Conservation (phyloP, 2,797 vertebrate species). For the Podarcis siculus region DNA sequence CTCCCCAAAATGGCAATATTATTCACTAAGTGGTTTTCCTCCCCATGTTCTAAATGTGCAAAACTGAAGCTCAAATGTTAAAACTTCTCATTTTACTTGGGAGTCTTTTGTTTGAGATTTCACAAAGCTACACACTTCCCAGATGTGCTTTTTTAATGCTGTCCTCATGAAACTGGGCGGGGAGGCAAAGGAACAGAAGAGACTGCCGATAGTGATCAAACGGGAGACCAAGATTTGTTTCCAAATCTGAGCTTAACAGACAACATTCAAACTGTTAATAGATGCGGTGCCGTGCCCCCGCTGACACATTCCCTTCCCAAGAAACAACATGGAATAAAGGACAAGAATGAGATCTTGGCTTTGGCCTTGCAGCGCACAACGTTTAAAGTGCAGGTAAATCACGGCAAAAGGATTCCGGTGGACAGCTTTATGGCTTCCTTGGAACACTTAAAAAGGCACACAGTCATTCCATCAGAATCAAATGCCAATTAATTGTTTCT, state of each 20-base stretch:
- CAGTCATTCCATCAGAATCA: conserved; percentile 1
- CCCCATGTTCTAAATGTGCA: neutral
- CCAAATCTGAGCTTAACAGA: neutral
- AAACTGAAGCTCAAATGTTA: neutral
- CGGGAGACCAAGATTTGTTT: neutral
- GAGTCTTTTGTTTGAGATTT: neutral
- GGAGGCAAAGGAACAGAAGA: no score
- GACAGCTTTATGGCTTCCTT: conserved; percentile 14
- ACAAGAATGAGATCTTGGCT: neutral
- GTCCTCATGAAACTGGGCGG: neutral
- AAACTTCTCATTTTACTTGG: neutral
- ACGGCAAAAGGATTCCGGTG: neutral
- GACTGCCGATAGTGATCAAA: neutral
- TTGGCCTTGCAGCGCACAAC: neutral
- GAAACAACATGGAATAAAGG: conserved; percentile 5
- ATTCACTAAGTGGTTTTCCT: neutral
- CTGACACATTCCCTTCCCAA: neutral
- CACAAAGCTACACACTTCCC: neutral
- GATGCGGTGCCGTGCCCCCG: neutral
- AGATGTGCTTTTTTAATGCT: neutral
- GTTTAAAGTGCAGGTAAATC: conserved; percentile 20
- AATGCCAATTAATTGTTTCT: neutral
- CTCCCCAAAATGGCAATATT: neutral
- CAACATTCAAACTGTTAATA: neutral
- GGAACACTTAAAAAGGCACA: neutral